Base-by-base conservation (phyloP, 1,140 invertebrate genomes). In the Platyscapa corneri region DNA sequence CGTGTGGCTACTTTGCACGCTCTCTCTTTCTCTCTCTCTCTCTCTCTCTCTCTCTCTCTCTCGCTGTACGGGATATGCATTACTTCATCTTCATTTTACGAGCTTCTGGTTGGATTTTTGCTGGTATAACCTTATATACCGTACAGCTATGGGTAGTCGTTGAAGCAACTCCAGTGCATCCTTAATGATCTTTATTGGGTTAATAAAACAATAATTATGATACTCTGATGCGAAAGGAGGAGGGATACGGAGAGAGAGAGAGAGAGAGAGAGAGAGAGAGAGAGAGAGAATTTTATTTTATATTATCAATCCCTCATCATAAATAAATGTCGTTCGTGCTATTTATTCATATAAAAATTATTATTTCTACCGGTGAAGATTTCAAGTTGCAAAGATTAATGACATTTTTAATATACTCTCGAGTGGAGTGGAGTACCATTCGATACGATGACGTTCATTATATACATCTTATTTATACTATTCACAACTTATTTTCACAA, bases 161-260 rank as follows among this genome's bases (percentile, higher is more conserved):
- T 46, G 18, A 64, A n/a, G 32, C 8, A 64, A 42, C 39, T 30
- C 64, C 37, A 39, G 20, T n/a, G n/a, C 78, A 7, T 20, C 14
- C 39, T 78, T 56, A 56, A 65, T 72, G 64, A 70, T 84, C 76
- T 84, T 84, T 79, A 79, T 84, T 84, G 49, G 83, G 27, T 70
- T 72, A 84, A 84, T 84, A 79, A 84, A 84, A 78, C 76, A 30
- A 79, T 84, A 79, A 79, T 79, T 84, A 84, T 27, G 70, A 39
- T 56, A 27, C 46, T 82, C 14, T n/a, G 23, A 12, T 37, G 6
- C 60, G n/a, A 27, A 32, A 32, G 10, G 1, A 42, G 18, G 5
- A 46, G 12, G 12, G 5, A 7, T 7, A 46, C 5, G 12, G 42
- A 46, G 12, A 46, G 12, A 46, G 42, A 32, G 6, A 37, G 12